A percentile compares a stretch with the other conserved stretches of the same genome.
phyloP scores from a whole-genome alignment of 2,113 vertebrate species.

The crab-eating macaque (Macaca fascicularis) region T2T-MFA8v1.1 NC_088388.1:50275001-50275500 shows the following conservation, averaged over 20 bases:
- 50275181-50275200: background rate
- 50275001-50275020: background rate
- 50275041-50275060: background rate
- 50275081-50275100: background rate
- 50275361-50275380: background rate
- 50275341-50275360: background rate
- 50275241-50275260: background rate
- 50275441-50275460: background rate
- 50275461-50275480: background rate
- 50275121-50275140: background rate
- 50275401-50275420: background rate
- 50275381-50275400: background rate
- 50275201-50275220: background rate
- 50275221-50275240: background rate
- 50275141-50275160: background rate
- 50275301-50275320: background rate
- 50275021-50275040: background rate
- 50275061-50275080: background rate
- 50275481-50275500: background rate
- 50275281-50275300: background rate
- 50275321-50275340: background rate
- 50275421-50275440: background rate
- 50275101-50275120: background rate
- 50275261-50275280: background rate
- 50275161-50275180: background rate